Percentiles rank a stretch among this genome's conserved stretches.
Evolutionary conservation across 2,888 invertebrate genomes (phyloP).

Genomic region (Apamea epomidion): DNA sequence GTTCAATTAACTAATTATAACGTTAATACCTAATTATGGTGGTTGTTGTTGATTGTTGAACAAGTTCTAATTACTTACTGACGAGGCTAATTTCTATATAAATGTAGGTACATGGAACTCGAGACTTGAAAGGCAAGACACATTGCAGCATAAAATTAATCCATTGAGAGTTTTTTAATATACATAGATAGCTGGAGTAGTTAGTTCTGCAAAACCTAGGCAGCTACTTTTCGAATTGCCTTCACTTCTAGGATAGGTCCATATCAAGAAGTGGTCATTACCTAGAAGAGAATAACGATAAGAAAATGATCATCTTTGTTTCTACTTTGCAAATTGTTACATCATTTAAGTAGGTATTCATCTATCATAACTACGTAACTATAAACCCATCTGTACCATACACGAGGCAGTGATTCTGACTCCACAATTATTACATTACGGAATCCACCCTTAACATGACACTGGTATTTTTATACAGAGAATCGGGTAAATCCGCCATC

Average conservation of each 20-base stretch:
- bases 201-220: neutral
- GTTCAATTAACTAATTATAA: constrained; percentile 49
- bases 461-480: constrained; percentile 71
- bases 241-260: neutral
- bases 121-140: constrained; percentile 25
- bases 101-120: constrained; percentile 31
- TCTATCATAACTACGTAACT: neutral
- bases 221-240: neutral
- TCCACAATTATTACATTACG: constrained; percentile 32
- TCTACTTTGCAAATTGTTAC: neutral
- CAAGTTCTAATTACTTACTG: constrained; percentile 32
- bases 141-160: constrained; percentile 16
- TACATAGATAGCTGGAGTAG: neutral
- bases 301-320: neutral
- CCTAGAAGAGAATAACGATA: neutral
- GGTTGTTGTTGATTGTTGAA: constrained; percentile 27
- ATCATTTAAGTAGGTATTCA: neutral
- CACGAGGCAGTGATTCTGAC: neutral
- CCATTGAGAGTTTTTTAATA: constrained; percentile 7
- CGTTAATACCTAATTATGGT: constrained; percentile 25
- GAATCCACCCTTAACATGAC: constrained; percentile 59
- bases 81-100: constrained; percentile 25
- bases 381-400: neutral
- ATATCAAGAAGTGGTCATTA: neutral
- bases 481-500: constrained; percentile 80